Evolutionary conservation across 2,113 vertebrate species (phyloP).

Genomic region (Merops nubicus): DNA sequence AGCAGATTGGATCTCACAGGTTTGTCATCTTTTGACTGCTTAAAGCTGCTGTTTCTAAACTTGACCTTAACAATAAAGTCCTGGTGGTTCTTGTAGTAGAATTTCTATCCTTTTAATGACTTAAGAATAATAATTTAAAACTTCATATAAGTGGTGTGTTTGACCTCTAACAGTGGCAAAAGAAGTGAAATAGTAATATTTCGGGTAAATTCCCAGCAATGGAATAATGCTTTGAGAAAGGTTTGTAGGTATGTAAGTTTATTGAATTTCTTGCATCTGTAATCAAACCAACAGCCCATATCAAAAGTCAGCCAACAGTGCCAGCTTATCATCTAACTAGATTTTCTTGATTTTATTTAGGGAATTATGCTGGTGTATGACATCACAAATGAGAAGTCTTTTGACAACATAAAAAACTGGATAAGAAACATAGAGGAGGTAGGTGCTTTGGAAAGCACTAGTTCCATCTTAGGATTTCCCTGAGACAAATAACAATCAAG

Average conservation of each 20-base stretch:
- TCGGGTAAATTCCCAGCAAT: background rate
- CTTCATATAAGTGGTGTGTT: background rate
- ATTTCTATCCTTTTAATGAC: background rate
- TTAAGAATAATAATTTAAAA: background rate
- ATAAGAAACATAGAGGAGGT: slow-evolving; percentile 99
- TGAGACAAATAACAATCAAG: background rate
- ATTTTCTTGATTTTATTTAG: slow-evolving; percentile 68
- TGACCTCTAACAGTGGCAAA: background rate
- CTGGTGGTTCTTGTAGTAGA: background rate
- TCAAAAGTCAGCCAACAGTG: background rate
- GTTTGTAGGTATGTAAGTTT: background rate
- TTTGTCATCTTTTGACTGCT: background rate
- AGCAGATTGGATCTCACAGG: background rate
- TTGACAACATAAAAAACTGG: slow-evolving; percentile 99
- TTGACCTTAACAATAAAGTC: background rate
- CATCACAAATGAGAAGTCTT: slow-evolving; percentile 97
- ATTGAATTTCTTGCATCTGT: background rate
- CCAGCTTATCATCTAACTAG: background rate
- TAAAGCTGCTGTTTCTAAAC: background rate
- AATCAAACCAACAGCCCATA: background rate
- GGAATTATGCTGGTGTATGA: slow-evolving; percentile 98
- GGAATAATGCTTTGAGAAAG: background rate
- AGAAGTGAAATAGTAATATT: background rate
- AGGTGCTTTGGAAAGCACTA: slow-evolving; percentile 16
- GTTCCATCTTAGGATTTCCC: background rate